These are phyloP conservation scores for Andrena haemorrhoa DNA, from an alignment of 2,888 invertebrate genomes.

Conservation along the genomic window DNA sequence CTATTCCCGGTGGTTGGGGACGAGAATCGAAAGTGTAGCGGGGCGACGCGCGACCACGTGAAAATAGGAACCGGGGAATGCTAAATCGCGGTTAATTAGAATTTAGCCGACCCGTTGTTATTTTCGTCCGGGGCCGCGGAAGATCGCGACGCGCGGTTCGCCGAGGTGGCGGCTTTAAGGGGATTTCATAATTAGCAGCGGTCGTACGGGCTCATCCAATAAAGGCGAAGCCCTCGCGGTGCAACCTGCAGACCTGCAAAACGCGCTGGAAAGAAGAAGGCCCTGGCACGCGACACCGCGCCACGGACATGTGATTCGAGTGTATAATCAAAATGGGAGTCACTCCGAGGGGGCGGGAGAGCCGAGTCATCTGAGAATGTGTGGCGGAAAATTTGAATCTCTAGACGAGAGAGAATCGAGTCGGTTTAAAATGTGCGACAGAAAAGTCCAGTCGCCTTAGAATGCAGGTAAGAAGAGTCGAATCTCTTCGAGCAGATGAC, in stretches of 20 bases:
- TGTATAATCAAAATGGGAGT: too few species aligned
- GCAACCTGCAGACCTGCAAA: slow-evolving; percentile 62
- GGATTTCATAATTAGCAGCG: slow-evolving; percentile 78
- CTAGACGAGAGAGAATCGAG: too few species aligned
- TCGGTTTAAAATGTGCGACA: too few species aligned
- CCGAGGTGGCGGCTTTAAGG: slow-evolving; percentile 67
- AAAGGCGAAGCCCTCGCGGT: slow-evolving; percentile 75
- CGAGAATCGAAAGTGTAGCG: neutral
- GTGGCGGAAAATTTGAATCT: too few species aligned
- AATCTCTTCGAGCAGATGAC: too few species aligned
- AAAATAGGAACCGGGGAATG: slow-evolving; percentile 44
- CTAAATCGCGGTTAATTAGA: slow-evolving; percentile 63
- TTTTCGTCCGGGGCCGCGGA: slow-evolving; percentile 42
- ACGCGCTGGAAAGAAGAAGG: slow-evolving; percentile 31
- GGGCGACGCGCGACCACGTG: slow-evolving; percentile 7
- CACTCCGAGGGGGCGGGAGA: too few species aligned
- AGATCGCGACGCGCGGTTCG: slow-evolving; percentile 34
- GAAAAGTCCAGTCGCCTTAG: too few species aligned
- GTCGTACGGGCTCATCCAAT: slow-evolving; percentile 80
- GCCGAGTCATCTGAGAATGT: too few species aligned
- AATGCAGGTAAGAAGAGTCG: too few species aligned
- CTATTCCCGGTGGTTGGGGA: neutral
- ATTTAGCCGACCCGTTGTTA: slow-evolving; percentile 56
- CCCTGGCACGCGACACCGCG: slow-evolving; percentile 33
- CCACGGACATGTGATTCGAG: slow-evolving; percentile 1